Conservation (phyloP, 2,113 vertebrate species). For the Phainopepla nitens region DNA sequence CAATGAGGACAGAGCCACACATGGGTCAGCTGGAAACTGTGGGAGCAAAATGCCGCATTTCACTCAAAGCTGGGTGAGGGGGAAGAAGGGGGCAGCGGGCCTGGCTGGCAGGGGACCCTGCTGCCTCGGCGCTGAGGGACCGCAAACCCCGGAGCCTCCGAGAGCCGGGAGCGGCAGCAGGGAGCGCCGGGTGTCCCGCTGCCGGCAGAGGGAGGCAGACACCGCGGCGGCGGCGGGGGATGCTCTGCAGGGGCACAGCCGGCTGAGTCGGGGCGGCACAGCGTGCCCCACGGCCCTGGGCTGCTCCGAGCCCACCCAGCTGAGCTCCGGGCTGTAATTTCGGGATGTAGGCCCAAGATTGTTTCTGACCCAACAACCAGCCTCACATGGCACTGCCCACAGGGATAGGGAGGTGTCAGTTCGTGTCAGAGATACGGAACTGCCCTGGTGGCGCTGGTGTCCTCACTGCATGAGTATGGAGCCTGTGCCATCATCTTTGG, state of each 20-base stretch:
- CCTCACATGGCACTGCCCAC: neutral
- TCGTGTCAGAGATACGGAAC: neutral
- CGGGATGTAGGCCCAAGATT: no score
- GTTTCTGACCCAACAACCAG: neutral
- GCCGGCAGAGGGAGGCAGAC: slow-evolving; percentile 61
- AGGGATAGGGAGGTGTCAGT: rapidly evolving
- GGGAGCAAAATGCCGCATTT: neutral
- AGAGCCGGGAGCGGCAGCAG: neutral
- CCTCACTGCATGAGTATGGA: rapidly evolving
- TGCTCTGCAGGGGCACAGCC: neutral
- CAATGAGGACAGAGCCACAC: rapidly evolving
- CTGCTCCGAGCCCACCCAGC: neutral
- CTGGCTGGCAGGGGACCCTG: neutral
- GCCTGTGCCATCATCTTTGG: neutral
- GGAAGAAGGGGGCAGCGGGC: no score
- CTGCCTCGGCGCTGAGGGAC: neutral
- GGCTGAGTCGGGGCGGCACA: neutral
- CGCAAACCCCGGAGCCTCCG: neutral
- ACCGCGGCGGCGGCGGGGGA: neutral
- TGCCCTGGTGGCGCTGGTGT: neutral
- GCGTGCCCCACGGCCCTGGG: no score
- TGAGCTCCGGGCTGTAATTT: neutral
- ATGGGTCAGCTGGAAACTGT: neutral
- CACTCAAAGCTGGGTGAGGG: neutral
- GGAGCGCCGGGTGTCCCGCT: neutral